Evolutionary conservation across 2,113 vertebrate genomes (phyloP).

Genomic region (Xerus inauris): DNA sequence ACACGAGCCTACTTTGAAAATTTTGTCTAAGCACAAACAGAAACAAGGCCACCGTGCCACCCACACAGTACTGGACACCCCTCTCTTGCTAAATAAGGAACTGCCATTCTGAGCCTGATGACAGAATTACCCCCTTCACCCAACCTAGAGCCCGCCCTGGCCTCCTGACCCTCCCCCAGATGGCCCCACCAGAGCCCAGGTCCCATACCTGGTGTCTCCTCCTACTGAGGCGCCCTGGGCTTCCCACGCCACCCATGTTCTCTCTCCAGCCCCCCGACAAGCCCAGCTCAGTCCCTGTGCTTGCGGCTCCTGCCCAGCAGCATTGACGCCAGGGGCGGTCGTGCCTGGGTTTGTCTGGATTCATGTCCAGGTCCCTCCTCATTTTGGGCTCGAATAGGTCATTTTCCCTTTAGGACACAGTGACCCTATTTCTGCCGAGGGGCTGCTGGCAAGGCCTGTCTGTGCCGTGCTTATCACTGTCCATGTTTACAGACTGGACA

Average conservation of each 20-base stretch:
- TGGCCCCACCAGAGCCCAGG: fast-evolving
- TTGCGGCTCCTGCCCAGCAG: neutral
- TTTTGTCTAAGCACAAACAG: neutral
- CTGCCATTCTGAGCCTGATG: neutral
- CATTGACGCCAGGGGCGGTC: neutral
- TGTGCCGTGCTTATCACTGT: fast-evolving
- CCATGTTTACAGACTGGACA: neutral
- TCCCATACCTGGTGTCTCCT: neutral
- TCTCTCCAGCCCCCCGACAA: no score
- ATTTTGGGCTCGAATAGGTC: neutral
- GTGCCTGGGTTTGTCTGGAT: neutral
- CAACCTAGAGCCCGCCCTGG: neutral
- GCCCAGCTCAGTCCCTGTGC: neutral
- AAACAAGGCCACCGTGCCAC: neutral
- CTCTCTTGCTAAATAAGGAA: neutral
- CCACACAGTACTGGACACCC: fast-evolving
- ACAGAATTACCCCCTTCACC: neutral
- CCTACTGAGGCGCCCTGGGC: fast-evolving
- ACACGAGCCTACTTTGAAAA: fast-evolving
- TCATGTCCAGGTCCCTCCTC: neutral
- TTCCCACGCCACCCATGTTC: no score
- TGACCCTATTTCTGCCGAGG: neutral
- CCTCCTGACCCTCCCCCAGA: neutral
- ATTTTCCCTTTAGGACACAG: neutral
- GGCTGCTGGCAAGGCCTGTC: neutral